phyloP scores from a whole-genome alignment of 2,113 vertebrate species.

The Passer montanus region DNA sequence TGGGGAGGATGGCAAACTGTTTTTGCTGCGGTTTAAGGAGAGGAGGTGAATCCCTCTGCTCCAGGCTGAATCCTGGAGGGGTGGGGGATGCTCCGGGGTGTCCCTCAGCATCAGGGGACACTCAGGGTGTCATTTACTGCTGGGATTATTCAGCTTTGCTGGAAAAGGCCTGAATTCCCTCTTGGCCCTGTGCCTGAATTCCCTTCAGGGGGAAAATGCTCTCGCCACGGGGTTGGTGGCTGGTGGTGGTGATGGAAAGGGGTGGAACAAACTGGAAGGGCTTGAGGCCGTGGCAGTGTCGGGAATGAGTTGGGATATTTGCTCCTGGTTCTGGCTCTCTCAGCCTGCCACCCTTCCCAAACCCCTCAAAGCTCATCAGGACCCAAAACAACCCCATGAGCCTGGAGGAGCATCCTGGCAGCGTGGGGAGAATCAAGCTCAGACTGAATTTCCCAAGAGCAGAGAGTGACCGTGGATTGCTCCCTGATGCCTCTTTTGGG shows the following conservation, averaged over 20 bases:
- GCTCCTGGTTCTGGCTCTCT: not conserved
- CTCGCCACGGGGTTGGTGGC: rapidly evolving
- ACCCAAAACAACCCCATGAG: not conserved
- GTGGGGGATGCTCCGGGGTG: rapidly evolving
- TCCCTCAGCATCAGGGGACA: not conserved
- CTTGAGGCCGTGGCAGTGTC: rapidly evolving
- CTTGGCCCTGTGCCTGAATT: not conserved
- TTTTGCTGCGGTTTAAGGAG: not conserved
- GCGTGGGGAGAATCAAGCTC: rapidly evolving
- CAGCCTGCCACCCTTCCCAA: not conserved
- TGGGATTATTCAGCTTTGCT: not conserved
- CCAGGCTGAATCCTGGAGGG: not conserved
- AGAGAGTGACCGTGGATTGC: rapidly evolving
- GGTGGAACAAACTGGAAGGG: not conserved
- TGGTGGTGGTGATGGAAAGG: not conserved
- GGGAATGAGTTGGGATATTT: not conserved
- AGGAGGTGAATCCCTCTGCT: not conserved
- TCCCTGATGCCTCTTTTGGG: not conserved
- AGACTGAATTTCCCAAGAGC: rapidly evolving
- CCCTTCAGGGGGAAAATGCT: not conserved
- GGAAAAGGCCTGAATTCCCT: not conserved
- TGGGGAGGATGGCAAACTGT: not conserved
- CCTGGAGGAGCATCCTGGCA: not conserved
- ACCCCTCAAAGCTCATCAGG: not conserved
- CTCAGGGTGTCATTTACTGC: not conserved